phyloP scores from a whole-genome alignment of 2,888 invertebrate genomes.

The Linnaemya vulpina region DNA sequence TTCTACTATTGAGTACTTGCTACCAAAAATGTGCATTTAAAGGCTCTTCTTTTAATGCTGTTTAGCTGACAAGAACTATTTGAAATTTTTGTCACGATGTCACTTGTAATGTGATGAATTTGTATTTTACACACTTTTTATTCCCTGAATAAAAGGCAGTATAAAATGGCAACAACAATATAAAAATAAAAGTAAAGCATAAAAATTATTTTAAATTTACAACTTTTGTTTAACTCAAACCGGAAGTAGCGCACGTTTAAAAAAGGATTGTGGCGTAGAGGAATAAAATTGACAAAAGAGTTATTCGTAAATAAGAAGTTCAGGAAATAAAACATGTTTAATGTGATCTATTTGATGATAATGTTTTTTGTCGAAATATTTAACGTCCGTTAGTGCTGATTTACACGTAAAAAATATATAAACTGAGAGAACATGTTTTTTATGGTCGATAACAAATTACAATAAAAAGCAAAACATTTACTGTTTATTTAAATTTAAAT shows the following conservation, averaged over 20 bases:
- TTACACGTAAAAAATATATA: slow-evolving; percentile 9
- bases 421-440: background rate
- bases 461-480: background rate
- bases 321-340: slow-evolving; percentile 59
- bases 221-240: slow-evolving; percentile 50
- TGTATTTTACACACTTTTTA: slow-evolving; percentile 56
- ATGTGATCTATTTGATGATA: slow-evolving; percentile 55
- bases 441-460: background rate
- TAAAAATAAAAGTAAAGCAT: background rate
- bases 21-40: background rate
- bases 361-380: slow-evolving; percentile 26
- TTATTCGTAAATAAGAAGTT: background rate
- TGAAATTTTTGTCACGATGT: slow-evolving; percentile 65
- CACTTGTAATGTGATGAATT: slow-evolving; percentile 62
- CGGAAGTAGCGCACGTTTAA: slow-evolving; percentile 53
- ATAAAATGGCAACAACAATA: background rate
- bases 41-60: background rate
- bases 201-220: slow-evolving; percentile 41
- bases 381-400: slow-evolving; percentile 51
- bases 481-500: background rate
- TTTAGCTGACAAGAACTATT: slow-evolving; percentile 2
- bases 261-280: slow-evolving; percentile 25
- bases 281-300: slow-evolving; percentile 18
- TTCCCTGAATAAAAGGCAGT: background rate
- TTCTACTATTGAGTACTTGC: background rate